A percentile compares a stretch with the other conserved stretches of the same genome.
Conservation (phyloP, 1,140 invertebrate species). For the Coelopa frigida region DNA sequence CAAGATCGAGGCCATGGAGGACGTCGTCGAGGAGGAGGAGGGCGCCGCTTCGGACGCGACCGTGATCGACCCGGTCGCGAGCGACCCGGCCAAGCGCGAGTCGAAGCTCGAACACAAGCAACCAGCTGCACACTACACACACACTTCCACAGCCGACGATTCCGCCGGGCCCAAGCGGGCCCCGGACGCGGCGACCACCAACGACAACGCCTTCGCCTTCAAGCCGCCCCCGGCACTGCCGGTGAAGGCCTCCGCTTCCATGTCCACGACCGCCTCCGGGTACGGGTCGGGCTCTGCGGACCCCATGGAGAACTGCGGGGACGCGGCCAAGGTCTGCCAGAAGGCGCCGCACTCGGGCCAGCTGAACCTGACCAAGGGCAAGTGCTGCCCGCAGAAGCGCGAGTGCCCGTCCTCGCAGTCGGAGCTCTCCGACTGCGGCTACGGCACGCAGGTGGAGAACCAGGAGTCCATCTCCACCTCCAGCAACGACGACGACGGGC, state of each 20-base stretch:
- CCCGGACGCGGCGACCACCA: too few relatives aligned
- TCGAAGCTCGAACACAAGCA: slow-evolving; percentile 16
- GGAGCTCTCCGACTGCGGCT: slow-evolving; percentile 58
- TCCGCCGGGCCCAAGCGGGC: too few relatives aligned
- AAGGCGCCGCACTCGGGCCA: slow-evolving; percentile 36
- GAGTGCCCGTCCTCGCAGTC: slow-evolving; percentile 42
- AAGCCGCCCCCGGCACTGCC: slow-evolving; percentile 30
- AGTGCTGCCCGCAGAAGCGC: slow-evolving; percentile 37
- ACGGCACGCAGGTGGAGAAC: slow-evolving; percentile 58
- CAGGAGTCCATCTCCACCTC: slow-evolving; percentile 61
- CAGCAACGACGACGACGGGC: slow-evolving; percentile 61
- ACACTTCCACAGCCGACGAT: slow-evolving; percentile 28
- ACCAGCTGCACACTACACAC: slow-evolving; percentile 37
- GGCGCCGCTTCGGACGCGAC: neutral
- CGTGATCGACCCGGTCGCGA: neutral
- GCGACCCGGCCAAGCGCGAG: neutral
- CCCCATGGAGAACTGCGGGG: neutral
- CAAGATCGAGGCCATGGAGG: slow-evolving; percentile 7
- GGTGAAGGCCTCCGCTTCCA: slow-evolving; percentile 3
- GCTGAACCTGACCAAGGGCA: slow-evolving; percentile 35
- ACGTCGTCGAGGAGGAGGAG: neutral
- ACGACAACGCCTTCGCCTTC: slow-evolving; percentile 17
- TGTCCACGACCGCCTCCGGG: neutral
- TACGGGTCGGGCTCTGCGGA: neutral
- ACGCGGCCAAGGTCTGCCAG: slow-evolving; percentile 22